Evolutionary conservation across 2,113 vertebrate genomes (phyloP).

Genomic region (Datnioides undecimradiatus): DNA sequence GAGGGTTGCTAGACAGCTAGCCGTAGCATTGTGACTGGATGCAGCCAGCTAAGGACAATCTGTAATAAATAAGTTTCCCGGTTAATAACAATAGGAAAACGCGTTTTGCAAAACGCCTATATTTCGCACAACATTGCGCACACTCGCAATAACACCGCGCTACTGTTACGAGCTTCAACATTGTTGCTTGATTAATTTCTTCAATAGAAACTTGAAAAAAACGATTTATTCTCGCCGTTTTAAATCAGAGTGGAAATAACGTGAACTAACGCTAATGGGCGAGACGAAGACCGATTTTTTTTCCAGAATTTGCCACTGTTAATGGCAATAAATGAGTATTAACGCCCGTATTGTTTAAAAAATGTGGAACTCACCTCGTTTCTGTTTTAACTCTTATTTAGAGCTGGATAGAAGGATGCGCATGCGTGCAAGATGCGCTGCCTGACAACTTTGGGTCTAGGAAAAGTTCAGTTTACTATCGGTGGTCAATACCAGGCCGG

Average conservation of each 20-base stretch:
- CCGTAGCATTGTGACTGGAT: slow-evolving; percentile 81
- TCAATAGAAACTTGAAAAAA: slow-evolving; percentile 86
- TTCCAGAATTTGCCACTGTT: slow-evolving; percentile 54
- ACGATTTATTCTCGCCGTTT: slow-evolving; percentile 82
- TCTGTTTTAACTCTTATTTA: slow-evolving; percentile 90
- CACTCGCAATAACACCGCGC: slow-evolving; percentile 42
- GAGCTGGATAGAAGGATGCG: slow-evolving; percentile 83
- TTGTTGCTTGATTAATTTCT: slow-evolving; percentile 84
- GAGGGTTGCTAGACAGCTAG: slow-evolving; percentile 73
- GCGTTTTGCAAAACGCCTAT: slow-evolving; percentile 43
- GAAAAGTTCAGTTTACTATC: slow-evolving; percentile 83
- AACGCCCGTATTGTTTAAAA: slow-evolving; percentile 69
- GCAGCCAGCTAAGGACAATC: slow-evolving; percentile 85
- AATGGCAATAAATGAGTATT: slow-evolving; percentile 42
- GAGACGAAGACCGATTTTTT: slow-evolving; percentile 56
- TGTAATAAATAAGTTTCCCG: slow-evolving; percentile 85
- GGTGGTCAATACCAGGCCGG: slow-evolving; percentile 60
- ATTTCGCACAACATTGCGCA: slow-evolving; percentile 29
- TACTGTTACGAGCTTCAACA: slow-evolving; percentile 63
- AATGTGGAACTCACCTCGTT: slow-evolving; percentile 89
- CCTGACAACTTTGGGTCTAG: slow-evolving; percentile 85
- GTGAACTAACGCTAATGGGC: slow-evolving; percentile 44
- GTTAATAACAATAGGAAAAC: slow-evolving; percentile 77
- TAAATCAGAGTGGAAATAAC: slow-evolving; percentile 72
- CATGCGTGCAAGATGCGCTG: slow-evolving; percentile 84